Evolutionary conservation across 1,140 invertebrate genomes (phyloP).

Genomic region (Drosophila kohkoa): DNA sequence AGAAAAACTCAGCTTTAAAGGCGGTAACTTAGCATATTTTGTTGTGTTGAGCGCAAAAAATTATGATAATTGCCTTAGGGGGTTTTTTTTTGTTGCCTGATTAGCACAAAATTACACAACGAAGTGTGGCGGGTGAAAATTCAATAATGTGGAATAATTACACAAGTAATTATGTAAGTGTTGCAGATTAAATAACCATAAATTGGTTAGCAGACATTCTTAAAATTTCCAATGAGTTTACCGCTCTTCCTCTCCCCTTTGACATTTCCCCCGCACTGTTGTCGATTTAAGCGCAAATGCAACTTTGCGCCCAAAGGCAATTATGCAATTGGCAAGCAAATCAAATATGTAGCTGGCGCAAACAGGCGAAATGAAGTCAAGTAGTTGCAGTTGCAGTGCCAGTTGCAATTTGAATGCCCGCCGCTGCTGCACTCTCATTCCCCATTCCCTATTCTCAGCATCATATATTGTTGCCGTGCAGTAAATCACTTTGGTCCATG

Average conservation of each 20-base stretch:
- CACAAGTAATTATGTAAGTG: not conserved
- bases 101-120: slow-evolving; percentile 3
- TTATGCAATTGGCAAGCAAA: slow-evolving; percentile 49
- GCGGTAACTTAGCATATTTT: slow-evolving; percentile 66
- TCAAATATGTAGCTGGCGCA: slow-evolving; percentile 51
- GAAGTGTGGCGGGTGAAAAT: not conserved
- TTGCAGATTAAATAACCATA: not conserved
- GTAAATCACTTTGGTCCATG: slow-evolving; percentile 66
- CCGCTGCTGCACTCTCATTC: not conserved
- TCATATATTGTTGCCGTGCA: slow-evolving; percentile 46
- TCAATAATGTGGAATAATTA: slow-evolving; percentile 16
- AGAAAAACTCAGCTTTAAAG: slow-evolving; percentile 62
- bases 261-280: not conserved
- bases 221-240: not conserved
- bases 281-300: slow-evolving; percentile 19
- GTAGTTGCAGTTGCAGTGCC: slow-evolving; percentile 9
- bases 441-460: not conserved
- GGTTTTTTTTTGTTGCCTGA: slow-evolving; percentile 25
- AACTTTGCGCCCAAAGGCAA: slow-evolving; percentile 30
- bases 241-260: not conserved
- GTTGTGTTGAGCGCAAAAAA: slow-evolving; percentile 50
- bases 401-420: slow-evolving; percentile 3
- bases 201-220: not conserved
- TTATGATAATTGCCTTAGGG: slow-evolving; percentile 57
- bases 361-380: slow-evolving; percentile 45